phyloP scores from a whole-genome alignment of 2,797 vertebrate species.

The Chanos chanos region DNA sequence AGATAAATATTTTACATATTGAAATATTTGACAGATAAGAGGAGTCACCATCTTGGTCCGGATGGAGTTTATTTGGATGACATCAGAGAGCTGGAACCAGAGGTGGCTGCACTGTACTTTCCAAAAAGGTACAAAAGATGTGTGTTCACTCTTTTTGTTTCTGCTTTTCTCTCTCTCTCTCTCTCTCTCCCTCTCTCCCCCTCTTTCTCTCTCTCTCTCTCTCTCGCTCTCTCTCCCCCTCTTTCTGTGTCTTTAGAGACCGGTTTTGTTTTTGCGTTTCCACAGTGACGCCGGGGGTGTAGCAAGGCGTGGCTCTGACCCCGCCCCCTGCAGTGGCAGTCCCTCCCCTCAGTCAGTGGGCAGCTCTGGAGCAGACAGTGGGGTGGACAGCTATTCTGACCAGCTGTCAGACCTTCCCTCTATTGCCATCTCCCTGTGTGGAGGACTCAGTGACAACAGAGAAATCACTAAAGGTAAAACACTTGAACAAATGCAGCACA shows the following conservation, averaged over 20 bases:
- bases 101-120: conserved; percentile 94
- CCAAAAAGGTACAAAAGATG: conserved; percentile 94
- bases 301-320: conserved; percentile 47
- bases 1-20: too few species aligned
- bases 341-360: conserved; percentile 75
- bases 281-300: conserved; percentile 58
- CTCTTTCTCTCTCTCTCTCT: not conserved
- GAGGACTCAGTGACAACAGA: conserved; percentile 77
- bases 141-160: too few species aligned
- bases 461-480: conserved; percentile 84
- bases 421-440: conserved; percentile 82
- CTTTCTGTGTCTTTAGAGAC: too few species aligned
- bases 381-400: conserved; percentile 77
- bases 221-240: too few species aligned
- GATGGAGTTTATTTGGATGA: conserved; percentile 95
- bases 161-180: too few species aligned
- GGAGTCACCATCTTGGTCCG: conserved; percentile 88
- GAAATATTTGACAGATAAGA: conserved; percentile 91
- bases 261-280: not conserved
- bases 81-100: conserved; percentile 90
- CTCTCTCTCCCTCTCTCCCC: not conserved
- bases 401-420: conserved; percentile 75
- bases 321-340: conserved; percentile 49
- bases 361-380: conserved; percentile 79
- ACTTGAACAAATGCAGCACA: too few species aligned